phyloP scores from a whole-genome alignment of 2,888 invertebrate genomes.

The Lepidonotus clava region DNA sequence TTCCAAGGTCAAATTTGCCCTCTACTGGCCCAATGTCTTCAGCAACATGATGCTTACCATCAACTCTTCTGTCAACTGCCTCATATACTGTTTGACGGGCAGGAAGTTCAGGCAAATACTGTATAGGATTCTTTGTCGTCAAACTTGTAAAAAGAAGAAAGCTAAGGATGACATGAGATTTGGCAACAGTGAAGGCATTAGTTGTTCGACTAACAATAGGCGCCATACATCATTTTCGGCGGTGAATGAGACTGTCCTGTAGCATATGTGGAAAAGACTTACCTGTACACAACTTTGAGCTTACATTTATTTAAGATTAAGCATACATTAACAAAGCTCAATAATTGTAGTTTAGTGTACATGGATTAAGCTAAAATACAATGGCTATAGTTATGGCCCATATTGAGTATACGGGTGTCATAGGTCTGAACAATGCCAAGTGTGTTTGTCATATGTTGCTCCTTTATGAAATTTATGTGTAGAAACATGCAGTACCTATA shows the following conservation, averaged over 20 bases:
- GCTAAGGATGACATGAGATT: background rate
- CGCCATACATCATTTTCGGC: background rate
- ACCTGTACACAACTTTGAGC: too few species aligned
- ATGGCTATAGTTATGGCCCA: too few species aligned
- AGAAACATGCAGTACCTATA: too few species aligned
- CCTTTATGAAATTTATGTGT: too few species aligned
- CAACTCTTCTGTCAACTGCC: conserved; percentile 66
- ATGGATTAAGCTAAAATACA: too few species aligned
- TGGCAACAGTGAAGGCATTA: background rate
- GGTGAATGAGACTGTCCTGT: conserved; percentile 16
- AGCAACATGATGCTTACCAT: conserved; percentile 64
- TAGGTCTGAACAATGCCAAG: too few species aligned
- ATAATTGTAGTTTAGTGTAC: too few species aligned
- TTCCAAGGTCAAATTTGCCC: conserved; percentile 9
- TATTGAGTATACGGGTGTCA: too few species aligned
- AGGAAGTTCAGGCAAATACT: conserved; percentile 56
- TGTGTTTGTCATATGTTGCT: too few species aligned
- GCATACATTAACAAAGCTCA: too few species aligned
- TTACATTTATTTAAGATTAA: too few species aligned
- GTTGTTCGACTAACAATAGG: background rate
- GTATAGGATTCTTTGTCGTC: conserved; percentile 36
- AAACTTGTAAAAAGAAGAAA: background rate
- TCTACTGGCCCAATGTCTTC: conserved; percentile 56
- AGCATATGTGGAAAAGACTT: too few species aligned
- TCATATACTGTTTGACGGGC: conserved; percentile 63